Evolutionary conservation across 2,113 vertebrate genomes (phyloP), one percentile per base, ranked within the genome.

Genomic region (Ochotona curzoniae): DNA sequence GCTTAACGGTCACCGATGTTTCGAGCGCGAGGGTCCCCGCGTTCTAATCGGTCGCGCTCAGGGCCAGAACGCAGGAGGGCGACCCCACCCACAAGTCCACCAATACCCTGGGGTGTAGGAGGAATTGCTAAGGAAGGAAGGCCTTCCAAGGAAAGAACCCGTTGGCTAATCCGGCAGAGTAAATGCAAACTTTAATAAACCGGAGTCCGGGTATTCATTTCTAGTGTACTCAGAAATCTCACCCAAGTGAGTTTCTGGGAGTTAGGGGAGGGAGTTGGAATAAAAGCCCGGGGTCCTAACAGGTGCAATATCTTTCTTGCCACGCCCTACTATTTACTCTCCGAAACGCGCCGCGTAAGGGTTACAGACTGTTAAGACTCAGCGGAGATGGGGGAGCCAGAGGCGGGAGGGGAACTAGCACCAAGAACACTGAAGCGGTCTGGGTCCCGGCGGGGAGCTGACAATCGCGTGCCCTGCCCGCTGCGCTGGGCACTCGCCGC

Each of bases 311-410:
- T 8, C 13, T 64, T 38, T 13, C 13, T 4, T 1, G 70, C 44
- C 66, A 26, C 32, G 26, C 51, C 60, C 44, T 57, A 8, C 7
- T 5, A 64, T 38, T 51, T 35, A 2, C 23, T 30, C 3, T 0
- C 18, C 69, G 1, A 9, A 73, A 18, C 6, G 0, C 2, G 30
- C 20, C 5, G 5, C 23, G 7, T 8, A 61, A 57, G 54, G 49
- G 35, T n/a, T 4, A 8, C 21, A 30, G 26, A 15, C 0, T 23
- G 54, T 38, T 4, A 23, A 15, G 12, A 23, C 13, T 23, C 2
- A 0, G 2, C 28, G 0, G 67, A 47, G 1, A 30, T n/a, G n/a
- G 13, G 18, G 3, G 51, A n/a, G 47, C 28, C 14, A 0, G 47
- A 15, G 1, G 11, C 21, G 8, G 47, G 2, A 20, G 57, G 12